A percentile compares a stretch with the other conserved stretches of the same genome.
These are phyloP conservation scores for Agrochola lychnidis DNA, from an alignment of 2,888 invertebrate species.

Conservation along the genomic window DNA sequence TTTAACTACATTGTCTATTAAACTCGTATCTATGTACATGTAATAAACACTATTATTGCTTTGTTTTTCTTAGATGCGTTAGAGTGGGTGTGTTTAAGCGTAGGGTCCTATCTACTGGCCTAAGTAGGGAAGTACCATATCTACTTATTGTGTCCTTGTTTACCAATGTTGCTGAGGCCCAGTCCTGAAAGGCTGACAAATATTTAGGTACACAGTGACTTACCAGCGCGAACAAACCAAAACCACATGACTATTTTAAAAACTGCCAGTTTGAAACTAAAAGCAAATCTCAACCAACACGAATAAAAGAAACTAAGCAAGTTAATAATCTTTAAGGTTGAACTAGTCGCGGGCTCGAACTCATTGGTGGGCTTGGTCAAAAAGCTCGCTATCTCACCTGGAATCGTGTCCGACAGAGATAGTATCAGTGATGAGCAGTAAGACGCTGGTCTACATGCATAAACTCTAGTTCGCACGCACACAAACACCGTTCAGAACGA, in stretches of 20 bases:
- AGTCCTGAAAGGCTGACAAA: background rate
- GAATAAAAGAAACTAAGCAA: background rate
- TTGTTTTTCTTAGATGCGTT: slow-evolving; percentile 26
- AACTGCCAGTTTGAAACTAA: background rate
- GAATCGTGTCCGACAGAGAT: no score
- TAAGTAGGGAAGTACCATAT: background rate
- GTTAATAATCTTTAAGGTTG: background rate
- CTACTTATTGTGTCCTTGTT: background rate
- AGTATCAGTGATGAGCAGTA: no score
- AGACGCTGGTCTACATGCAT: no score
- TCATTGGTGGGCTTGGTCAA: no score
- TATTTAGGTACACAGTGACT: background rate
- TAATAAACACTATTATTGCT: slow-evolving; percentile 9
- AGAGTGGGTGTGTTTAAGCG: slow-evolving; percentile 5
- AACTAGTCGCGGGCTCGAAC: no score
- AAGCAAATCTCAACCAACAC: background rate
- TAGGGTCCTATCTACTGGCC: background rate
- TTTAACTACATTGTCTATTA: slow-evolving; percentile 19
- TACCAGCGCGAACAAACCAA: background rate
- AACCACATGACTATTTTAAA: background rate
- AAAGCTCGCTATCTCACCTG: no score
- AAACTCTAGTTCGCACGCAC: no score
- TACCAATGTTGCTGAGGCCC: background rate
- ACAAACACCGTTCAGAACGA: no score
- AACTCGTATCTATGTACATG: background rate